Evolutionary conservation across 2,113 vertebrate genomes (phyloP).

Genomic region (Catharus minimus): DNA sequence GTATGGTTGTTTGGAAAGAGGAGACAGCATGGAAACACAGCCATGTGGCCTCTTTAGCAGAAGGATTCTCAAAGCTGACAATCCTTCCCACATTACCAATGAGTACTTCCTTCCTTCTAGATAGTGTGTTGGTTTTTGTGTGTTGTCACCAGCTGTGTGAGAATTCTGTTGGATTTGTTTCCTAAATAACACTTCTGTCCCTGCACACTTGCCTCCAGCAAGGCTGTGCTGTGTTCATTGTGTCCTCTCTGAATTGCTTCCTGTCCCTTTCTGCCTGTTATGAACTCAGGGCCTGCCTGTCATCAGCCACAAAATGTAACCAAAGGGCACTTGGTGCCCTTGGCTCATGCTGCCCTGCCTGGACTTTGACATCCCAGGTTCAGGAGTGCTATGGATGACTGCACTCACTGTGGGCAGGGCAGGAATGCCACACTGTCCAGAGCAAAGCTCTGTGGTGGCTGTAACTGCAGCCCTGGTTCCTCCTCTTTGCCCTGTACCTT

Average conservation of each 20-base stretch:
- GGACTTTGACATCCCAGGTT: background rate
- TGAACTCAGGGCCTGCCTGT: background rate
- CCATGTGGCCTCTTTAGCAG: background rate
- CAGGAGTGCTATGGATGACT: background rate
- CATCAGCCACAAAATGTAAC: background rate
- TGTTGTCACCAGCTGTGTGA: background rate
- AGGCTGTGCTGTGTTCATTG: background rate
- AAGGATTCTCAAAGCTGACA: background rate
- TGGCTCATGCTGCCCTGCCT: accelerated
- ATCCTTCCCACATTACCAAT: background rate
- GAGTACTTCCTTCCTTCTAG: background rate
- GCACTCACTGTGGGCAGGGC: background rate
- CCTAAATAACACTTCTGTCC: background rate
- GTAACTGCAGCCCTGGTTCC: background rate
- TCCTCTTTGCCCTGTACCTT: background rate
- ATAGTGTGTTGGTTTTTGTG: background rate
- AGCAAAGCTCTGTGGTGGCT: background rate
- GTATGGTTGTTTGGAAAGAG: background rate
- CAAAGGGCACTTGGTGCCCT: background rate
- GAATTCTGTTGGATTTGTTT: background rate
- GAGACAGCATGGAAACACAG: background rate
- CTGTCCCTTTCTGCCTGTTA: background rate
- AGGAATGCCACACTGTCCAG: accelerated
- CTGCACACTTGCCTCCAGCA: background rate
- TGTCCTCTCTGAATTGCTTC: background rate